Evolutionary conservation across 2,113 vertebrate species (phyloP), one percentile per base, ranked within the genome.

Genomic region (Ceyx margarethae): DNA sequence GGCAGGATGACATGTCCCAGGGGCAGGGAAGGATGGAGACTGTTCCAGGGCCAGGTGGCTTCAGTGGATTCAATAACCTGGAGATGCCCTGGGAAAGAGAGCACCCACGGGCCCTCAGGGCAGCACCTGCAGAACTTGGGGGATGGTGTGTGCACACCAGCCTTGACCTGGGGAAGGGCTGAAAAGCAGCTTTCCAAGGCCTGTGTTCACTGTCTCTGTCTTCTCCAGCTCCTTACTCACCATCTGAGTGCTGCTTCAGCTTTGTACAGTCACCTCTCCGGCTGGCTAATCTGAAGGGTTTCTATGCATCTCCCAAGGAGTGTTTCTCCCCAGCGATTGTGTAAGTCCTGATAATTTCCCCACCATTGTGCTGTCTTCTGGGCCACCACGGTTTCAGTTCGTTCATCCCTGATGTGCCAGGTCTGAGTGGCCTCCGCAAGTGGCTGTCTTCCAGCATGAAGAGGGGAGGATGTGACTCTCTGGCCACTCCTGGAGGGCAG

Each of bases 181-280:
- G 29, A 33, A 15, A 17, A 40, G 3, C 15, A 40, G 66, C 51
- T 79, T 29, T 58, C 15, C 46, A 46, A 57, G 69, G 57, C 35
- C 23, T 50, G 26, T 31, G 45, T 28, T 50, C n/a, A 50, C 15
- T 16, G 14, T 35, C 15, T 68, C n/a, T 56, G 16, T 45, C n/a
- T 72, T 9, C 31, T 64, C 17, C 77, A 95, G 95, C 3, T 21
- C 26, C 13, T 9, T 25, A 65, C 13, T 0, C 22, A 16, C 89
- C 42, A 0, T 1, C 3, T 0, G 80, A 95, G 69, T 93, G 93
- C 77, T 95, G 95, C 87, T 93, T 76, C 4, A 1, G 0, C 1
- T 61, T 48, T 3, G 0, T 2, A 0, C 56, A 23, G 13, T 1
- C 1, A 3, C 1, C 4, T 4, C 2, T 90, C 11, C 40, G n/a